Evolutionary conservation across 2,797 vertebrate genomes (phyloP).

Genomic region (Cuniculus paca): DNA sequence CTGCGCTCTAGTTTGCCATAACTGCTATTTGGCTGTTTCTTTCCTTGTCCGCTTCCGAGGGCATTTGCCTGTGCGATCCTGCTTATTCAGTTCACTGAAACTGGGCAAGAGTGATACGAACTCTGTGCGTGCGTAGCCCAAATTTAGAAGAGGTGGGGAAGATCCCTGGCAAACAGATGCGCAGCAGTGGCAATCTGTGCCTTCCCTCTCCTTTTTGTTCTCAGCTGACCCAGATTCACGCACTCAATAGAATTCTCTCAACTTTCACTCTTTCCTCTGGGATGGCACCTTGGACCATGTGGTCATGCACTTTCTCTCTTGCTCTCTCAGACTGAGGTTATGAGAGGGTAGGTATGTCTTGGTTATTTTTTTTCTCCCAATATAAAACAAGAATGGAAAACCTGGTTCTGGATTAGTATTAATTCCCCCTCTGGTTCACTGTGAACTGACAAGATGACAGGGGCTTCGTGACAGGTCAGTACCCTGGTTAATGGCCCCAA

Average conservation of each 20-base stretch:
- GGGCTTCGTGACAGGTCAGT: slow-evolving; percentile 32
- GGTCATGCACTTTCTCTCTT: not conserved
- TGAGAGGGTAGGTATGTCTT: not conserved
- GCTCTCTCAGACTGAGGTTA: not conserved
- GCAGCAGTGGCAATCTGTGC: not conserved
- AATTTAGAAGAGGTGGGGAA: not conserved
- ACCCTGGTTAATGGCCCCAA: slow-evolving; percentile 76
- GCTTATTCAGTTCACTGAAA: not conserved
- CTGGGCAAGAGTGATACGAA: rapidly evolving
- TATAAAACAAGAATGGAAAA: not conserved
- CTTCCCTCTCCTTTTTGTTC: not conserved
- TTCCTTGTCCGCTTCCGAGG: not conserved
- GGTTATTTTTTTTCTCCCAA: too few species aligned
- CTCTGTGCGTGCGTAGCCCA: not conserved
- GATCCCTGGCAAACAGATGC: not conserved
- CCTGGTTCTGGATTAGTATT: not conserved
- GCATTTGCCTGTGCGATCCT: not conserved
- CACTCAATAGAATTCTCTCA: not conserved
- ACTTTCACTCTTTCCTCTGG: slow-evolving; percentile 1
- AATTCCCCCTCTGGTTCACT: not conserved
- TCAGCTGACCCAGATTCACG: not conserved
- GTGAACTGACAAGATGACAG: not conserved
- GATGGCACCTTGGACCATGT: not conserved
- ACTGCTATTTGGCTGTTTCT: not conserved
- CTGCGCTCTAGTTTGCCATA: not conserved